phyloP scores from a whole-genome alignment of 2,113 vertebrate genomes.

The Microcebus ravelobensis region DNA sequence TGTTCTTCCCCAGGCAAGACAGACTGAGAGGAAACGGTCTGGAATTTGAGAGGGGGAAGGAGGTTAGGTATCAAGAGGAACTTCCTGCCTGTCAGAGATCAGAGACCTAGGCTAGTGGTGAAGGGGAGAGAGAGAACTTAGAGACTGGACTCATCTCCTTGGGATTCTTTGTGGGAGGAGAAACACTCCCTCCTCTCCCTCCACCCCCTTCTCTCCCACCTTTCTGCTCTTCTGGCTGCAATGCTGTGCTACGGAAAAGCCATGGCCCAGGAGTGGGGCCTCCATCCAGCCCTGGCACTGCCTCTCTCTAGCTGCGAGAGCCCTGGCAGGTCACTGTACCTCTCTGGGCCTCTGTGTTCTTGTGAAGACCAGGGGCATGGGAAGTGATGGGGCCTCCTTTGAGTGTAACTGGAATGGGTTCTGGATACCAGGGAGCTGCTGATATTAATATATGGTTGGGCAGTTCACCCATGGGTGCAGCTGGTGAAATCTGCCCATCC shows the following conservation, averaged over 20 bases:
- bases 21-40: not conserved
- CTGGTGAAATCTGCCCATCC: not conserved
- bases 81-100: conserved; percentile 6
- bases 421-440: not conserved
- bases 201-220: not conserved
- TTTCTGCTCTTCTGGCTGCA: not conserved
- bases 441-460: not conserved
- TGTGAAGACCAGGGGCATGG: not conserved
- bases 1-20: conserved; percentile 18
- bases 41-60: conserved; percentile 30
- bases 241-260: not conserved
- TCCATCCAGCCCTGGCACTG: not conserved
- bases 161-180: not conserved
- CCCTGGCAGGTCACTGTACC: not conserved
- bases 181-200: too few species aligned
- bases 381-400: not conserved
- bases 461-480: not conserved
- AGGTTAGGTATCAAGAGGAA: conserved; percentile 51
- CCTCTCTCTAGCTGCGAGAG: not conserved
- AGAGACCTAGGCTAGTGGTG: not conserved
- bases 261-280: not conserved
- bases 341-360: not conserved
- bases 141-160: not conserved
- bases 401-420: not conserved
- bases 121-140: not conserved